phyloP scores from a whole-genome alignment of 2,113 vertebrate species.

The Paracanthobrama guichenoti region DNA sequence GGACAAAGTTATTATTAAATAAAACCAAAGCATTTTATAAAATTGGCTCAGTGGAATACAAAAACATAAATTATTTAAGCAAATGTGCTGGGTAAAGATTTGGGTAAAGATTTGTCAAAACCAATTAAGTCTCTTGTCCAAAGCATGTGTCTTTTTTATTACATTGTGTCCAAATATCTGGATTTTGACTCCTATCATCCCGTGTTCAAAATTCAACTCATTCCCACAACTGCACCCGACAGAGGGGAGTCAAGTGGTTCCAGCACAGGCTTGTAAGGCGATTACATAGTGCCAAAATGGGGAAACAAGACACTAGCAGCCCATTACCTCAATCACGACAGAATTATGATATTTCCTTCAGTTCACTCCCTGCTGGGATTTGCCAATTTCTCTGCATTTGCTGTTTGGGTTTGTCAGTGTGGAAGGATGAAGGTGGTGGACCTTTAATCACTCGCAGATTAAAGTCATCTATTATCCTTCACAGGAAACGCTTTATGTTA shows the following conservation, averaged over 20 bases:
- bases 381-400: constrained; percentile 37
- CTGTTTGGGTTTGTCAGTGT: constrained; percentile 37
- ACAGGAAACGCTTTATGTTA: constrained; percentile 27
- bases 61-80: constrained; percentile 16
- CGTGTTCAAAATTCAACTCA: constrained; percentile 15
- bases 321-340: constrained; percentile 55
- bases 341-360: constrained; percentile 55
- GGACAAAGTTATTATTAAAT: not conserved
- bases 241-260: constrained; percentile 51
- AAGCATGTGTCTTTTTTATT: constrained; percentile 47
- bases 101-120: constrained; percentile 29
- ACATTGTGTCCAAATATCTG: constrained; percentile 13
- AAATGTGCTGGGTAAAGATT: not conserved
- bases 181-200: constrained; percentile 44
- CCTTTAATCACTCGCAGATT: constrained; percentile 33
- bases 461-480: constrained; percentile 31
- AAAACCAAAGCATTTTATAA: not conserved
- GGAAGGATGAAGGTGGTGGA: constrained; percentile 33
- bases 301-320: constrained; percentile 49
- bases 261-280: constrained; percentile 52
- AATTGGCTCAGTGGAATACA: not conserved
- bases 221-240: constrained; percentile 45
- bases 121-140: constrained; percentile 4
- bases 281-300: constrained; percentile 49
- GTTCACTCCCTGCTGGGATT: constrained; percentile 43